Evolutionary conservation across 2,113 vertebrate genomes (phyloP).

Genomic region (Leptosomus discolor): DNA sequence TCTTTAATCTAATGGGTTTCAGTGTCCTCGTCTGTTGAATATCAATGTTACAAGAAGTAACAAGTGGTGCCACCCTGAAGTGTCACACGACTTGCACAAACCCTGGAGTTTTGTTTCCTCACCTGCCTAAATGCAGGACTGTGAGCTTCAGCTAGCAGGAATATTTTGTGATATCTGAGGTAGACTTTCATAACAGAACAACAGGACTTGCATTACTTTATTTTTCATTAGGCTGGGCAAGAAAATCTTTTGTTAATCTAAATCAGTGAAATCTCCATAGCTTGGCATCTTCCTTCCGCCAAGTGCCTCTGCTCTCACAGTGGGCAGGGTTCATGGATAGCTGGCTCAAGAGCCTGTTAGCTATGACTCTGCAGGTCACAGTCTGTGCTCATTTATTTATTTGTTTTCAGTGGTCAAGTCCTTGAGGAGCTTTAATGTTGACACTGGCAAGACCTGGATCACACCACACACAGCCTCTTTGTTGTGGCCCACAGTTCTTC

Average conservation of each 20-base stretch:
- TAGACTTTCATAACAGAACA: background rate
- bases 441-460: background rate
- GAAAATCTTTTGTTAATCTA: background rate
- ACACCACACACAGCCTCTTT: background rate
- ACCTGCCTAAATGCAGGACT: background rate
- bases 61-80: background rate
- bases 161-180: background rate
- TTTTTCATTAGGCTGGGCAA: background rate
- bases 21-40: background rate
- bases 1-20: background rate
- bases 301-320: background rate
- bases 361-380: background rate
- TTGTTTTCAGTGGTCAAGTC: background rate
- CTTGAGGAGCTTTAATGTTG: conserved; percentile 16
- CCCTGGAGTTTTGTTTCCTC: background rate
- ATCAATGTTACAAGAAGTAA: background rate
- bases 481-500: conserved; percentile 13
- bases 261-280: background rate
- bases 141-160: background rate
- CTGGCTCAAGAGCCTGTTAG: background rate
- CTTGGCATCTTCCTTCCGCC: background rate
- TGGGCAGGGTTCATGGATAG: background rate
- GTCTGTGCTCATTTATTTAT: background rate
- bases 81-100: background rate
- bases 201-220: background rate